A percentile compares a stretch with the other conserved stretches of the same genome.
phyloP scores from a whole-genome alignment of 2,888 invertebrate species.

The Thecophora atra region DNA sequence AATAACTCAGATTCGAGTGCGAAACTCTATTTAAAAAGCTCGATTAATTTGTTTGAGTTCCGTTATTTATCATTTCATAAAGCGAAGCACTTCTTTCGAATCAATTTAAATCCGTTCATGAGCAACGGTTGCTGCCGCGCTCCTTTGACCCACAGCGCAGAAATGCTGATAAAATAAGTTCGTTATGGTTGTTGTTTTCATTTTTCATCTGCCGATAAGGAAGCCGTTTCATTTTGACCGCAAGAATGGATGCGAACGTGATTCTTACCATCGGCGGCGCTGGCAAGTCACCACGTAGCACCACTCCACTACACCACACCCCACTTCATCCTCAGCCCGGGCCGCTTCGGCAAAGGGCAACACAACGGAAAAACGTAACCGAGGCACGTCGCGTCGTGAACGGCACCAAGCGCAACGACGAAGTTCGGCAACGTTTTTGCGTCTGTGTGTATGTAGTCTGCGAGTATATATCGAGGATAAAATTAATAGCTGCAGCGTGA shows the following conservation, averaged over 20 bases:
- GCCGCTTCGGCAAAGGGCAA: not conserved
- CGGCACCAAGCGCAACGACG: not conserved
- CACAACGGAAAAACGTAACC: not conserved
- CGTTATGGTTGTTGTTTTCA: not conserved
- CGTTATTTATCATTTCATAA: too few relatives aligned
- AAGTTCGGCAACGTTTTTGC: not conserved
- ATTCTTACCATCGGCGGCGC: not conserved
- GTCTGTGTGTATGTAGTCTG: constrained; percentile 6
- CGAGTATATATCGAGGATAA: constrained; percentile 24
- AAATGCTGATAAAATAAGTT: too few relatives aligned
- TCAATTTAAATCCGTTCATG: too few relatives aligned
- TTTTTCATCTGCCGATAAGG: not conserved
- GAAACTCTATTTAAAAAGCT: too few relatives aligned
- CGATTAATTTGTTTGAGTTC: too few relatives aligned
- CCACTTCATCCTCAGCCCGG: too few relatives aligned
- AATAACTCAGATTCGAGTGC: too few relatives aligned
- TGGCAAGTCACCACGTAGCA: not conserved
- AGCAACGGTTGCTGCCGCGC: too few relatives aligned
- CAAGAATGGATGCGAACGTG: not conserved
- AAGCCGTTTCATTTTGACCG: not conserved
- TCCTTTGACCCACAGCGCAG: too few relatives aligned
- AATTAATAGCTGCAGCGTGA: constrained; percentile 28
- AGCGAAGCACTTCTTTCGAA: too few relatives aligned
- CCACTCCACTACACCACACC: not conserved
- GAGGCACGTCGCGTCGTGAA: not conserved